Conservation (phyloP, 30 jellyfish, hydroid and myxozoan genomes). For the Aurelia coerulea region DNA sequence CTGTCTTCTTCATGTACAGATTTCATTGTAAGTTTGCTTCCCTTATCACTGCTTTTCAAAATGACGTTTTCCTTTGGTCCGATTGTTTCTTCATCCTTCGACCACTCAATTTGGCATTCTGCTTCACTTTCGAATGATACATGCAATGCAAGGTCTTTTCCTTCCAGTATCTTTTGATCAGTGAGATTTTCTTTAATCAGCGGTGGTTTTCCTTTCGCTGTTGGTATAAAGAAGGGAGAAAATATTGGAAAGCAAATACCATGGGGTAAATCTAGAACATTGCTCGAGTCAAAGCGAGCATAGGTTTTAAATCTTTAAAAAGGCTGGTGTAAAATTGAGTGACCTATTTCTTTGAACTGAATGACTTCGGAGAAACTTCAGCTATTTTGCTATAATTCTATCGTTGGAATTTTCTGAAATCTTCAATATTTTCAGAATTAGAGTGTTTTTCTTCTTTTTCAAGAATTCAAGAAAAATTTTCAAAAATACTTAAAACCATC, state of each 20-base stretch:
- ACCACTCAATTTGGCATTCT: conserved; percentile 64
- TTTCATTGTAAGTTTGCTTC: conserved; percentile 32
- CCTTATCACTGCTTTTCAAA: conserved; percentile 13
- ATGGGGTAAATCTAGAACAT: background rate
- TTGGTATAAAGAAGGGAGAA: background rate
- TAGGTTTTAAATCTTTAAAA: too few species aligned
- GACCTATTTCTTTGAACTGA: too few species aligned
- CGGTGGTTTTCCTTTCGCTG: conserved; percentile 52
- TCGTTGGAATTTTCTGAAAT: too few species aligned
- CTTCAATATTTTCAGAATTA: too few species aligned
- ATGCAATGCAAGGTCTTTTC: conserved; percentile 46
- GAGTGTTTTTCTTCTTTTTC: too few species aligned
- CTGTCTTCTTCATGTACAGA: conserved; percentile 48
- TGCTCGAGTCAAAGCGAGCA: too few species aligned
- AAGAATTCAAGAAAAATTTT: too few species aligned
- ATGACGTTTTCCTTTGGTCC: background rate
- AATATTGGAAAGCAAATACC: background rate
- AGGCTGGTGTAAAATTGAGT: too few species aligned
- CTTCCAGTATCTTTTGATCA: conserved; percentile 45
- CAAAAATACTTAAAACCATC: too few species aligned
- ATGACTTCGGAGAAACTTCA: too few species aligned
- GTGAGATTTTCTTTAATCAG: conserved; percentile 30
- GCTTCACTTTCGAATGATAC: conserved; percentile 42
- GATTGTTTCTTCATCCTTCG: conserved; percentile 61
- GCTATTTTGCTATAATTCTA: too few species aligned